Conservation (phyloP, 1,140 invertebrate species). For the Calliphora vicina region DNA sequence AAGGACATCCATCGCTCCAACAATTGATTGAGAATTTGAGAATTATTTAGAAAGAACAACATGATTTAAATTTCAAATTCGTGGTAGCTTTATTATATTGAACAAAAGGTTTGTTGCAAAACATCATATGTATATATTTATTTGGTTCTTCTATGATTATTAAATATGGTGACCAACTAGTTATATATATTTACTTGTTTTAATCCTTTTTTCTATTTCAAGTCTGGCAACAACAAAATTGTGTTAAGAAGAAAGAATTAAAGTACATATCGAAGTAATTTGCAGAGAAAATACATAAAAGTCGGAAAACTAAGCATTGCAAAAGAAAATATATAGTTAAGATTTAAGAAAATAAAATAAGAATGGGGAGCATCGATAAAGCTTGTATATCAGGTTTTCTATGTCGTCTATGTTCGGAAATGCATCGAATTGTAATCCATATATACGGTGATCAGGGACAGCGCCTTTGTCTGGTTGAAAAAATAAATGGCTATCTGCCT, state of each 20-base stretch:
- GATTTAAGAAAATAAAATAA: background rate
- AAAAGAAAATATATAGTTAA: background rate
- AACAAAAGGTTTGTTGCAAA: no score
- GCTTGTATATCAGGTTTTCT: constrained; percentile 79
- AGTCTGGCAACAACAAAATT: background rate
- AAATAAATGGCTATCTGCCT: constrained; percentile 78
- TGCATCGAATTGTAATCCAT: constrained; percentile 79
- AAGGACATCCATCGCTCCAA: no score
- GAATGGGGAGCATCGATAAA: constrained; percentile 76
- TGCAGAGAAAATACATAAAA: background rate
- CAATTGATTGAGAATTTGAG: no score
- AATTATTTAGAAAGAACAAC: no score
- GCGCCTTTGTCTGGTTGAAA: constrained; percentile 74
- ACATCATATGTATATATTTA: no score
- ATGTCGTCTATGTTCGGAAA: constrained; percentile 80
- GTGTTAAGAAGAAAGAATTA: background rate
- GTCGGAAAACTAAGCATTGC: background rate
- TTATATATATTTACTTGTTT: no score
- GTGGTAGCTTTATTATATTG: no score
- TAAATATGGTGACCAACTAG: no score
- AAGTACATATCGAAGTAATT: background rate
- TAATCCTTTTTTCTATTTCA: background rate
- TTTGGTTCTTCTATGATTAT: no score
- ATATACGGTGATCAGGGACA: constrained; percentile 79
- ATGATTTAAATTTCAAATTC: no score